These are phyloP conservation scores for Bradysia coprophila DNA, from an alignment of 1,140 invertebrate species.

Conservation along the genomic window DNA sequence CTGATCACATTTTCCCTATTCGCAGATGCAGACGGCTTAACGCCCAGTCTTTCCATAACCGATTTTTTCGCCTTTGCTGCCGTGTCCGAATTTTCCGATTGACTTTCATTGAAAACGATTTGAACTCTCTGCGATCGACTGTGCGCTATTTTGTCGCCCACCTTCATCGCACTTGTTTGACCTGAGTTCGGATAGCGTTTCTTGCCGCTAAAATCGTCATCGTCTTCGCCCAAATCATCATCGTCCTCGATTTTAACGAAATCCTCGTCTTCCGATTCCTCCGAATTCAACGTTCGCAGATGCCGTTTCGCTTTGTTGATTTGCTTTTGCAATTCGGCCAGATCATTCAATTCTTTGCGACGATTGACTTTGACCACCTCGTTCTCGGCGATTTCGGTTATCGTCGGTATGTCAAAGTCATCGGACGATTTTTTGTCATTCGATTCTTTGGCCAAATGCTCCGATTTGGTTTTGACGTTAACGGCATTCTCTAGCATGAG, in stretches of 20 bases:
- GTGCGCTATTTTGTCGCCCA: no score
- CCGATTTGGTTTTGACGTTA: constrained; percentile 8
- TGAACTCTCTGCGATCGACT: no score
- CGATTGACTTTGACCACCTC: constrained; percentile 1
- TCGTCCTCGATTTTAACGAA: constrained; percentile 32
- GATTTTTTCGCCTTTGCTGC: constrained; percentile 8
- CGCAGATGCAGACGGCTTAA: constrained; percentile 5
- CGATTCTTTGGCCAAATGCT: constrained; percentile 4
- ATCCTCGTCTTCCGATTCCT: constrained; percentile 31
- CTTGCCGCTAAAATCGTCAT: constrained; percentile 2
- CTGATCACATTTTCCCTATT: background rate
- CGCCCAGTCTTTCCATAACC: constrained; percentile 18
- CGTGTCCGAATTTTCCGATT: background rate
- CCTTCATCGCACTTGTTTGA: no score
- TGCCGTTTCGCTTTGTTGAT: constrained; percentile 27
- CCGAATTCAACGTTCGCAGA: constrained; percentile 21
- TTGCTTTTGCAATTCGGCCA: constrained; percentile 21
- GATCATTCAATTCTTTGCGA: constrained; percentile 16
- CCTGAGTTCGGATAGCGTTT: no score
- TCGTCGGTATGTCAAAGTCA: constrained; percentile 25
- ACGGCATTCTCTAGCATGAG: constrained; percentile 10
- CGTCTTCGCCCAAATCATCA: background rate
- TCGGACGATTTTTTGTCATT: constrained; percentile 18
- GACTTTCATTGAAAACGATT: background rate
- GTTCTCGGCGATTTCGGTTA: constrained; percentile 22